Evolutionary conservation across 2,113 vertebrate genomes (phyloP).

Genomic region (Pachypanchax playfairii): DNA sequence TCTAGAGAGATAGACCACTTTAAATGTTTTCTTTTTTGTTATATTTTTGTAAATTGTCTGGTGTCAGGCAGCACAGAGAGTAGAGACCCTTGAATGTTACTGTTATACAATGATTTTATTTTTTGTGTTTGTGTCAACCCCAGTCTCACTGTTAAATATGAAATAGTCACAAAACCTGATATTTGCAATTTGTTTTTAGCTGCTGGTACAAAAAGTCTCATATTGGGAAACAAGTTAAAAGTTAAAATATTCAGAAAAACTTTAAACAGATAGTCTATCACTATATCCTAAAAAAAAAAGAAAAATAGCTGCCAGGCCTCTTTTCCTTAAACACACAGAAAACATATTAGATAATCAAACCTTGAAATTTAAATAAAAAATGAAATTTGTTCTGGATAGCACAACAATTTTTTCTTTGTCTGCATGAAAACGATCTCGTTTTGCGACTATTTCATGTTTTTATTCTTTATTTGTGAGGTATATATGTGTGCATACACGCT

Average conservation of each 20-base stretch:
- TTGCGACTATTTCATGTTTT: conserved; percentile 5
- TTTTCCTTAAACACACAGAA: too few relatives aligned
- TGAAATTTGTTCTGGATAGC: too few relatives aligned
- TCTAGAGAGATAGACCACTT: conserved; percentile 42
- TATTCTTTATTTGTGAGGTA: neutral
- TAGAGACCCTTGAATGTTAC: conserved; percentile 63
- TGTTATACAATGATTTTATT: conserved; percentile 66
- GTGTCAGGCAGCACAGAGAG: conserved; percentile 68
- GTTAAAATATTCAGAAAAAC: too few relatives aligned
- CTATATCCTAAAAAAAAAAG: too few relatives aligned
- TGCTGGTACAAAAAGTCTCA: too few relatives aligned
- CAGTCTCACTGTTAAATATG: neutral
- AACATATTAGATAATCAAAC: too few relatives aligned
- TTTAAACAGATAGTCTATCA: too few relatives aligned
- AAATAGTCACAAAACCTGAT: conserved; percentile 1
- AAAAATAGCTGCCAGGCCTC: too few relatives aligned
- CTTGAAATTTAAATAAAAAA: too few relatives aligned
- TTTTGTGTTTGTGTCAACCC: conserved; percentile 25
- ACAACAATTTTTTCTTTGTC: too few relatives aligned
- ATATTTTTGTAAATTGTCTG: conserved; percentile 51
- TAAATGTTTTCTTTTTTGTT: conserved; percentile 25
- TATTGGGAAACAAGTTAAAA: too few relatives aligned
- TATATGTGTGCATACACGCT: neutral
- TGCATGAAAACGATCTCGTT: neutral
- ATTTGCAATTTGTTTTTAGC: neutral